Conservation (phyloP, 2,888 invertebrate species). For the Eucera pruinosa region DNA sequence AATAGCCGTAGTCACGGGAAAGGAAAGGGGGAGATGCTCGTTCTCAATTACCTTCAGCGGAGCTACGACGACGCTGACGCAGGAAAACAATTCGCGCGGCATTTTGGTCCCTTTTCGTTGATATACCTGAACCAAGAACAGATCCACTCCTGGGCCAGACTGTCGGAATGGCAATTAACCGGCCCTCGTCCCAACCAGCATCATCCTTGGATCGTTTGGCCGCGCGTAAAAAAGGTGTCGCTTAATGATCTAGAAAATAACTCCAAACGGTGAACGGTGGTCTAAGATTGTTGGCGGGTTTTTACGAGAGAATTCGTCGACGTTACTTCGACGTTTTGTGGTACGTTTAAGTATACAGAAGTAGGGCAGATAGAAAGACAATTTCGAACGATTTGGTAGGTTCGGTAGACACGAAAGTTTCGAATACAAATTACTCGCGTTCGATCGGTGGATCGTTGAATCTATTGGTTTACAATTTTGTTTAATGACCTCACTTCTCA, state of each 20-base stretch:
- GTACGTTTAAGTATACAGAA: too few species aligned
- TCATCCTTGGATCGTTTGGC: conserved; percentile 26
- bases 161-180: conserved; percentile 50
- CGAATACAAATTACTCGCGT: too few species aligned
- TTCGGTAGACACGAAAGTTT: too few species aligned
- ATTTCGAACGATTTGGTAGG: too few species aligned
- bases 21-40: conserved; percentile 28
- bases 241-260: conserved; percentile 58
- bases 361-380: too few species aligned
- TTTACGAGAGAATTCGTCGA: not conserved
- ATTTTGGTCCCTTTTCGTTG: conserved; percentile 21
- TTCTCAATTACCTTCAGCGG: conserved; percentile 69
- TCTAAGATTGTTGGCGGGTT: too few species aligned
- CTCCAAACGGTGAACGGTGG: conserved; percentile 13
- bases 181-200: conserved; percentile 2
- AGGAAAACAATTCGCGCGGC: conserved; percentile 62
- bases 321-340: not conserved
- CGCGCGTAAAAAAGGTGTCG: conserved; percentile 54
- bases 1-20: conserved; percentile 69
- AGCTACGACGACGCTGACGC: conserved; percentile 22
- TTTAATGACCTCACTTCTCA: too few species aligned
- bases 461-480: too few species aligned
- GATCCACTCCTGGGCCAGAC: conserved; percentile 20
- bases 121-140: conserved; percentile 24
- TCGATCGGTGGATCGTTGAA: too few species aligned